These are phyloP conservation scores for Nemotelus pantherinus DNA, from an alignment of 2,888 invertebrate species.

Conservation along the genomic window DNA sequence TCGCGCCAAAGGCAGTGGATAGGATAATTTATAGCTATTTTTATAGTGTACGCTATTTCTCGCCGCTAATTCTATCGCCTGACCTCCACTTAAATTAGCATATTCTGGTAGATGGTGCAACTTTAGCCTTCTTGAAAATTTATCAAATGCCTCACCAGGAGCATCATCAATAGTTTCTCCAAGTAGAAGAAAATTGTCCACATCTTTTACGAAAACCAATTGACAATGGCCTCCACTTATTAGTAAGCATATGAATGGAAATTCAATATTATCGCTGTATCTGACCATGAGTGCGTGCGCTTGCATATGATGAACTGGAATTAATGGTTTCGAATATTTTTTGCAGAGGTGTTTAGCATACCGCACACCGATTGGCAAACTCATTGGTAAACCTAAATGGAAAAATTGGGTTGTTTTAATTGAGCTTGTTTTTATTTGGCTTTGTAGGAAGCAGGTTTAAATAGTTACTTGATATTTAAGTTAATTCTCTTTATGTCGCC, in stretches of 20 bases:
- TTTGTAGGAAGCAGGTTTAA: no score
- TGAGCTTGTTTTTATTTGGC: no score
- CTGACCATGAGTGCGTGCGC: conserved; percentile 94
- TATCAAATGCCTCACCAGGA: conserved; percentile 94
- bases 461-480: not conserved
- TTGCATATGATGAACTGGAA: conserved; percentile 99
- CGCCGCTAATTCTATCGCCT: conserved; percentile 86
- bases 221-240: conserved; percentile 95
- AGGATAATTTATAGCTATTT: conserved; percentile 68
- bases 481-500: not conserved
- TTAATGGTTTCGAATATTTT: conserved; percentile 78
- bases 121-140: conserved; percentile 88
- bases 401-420: not conserved
- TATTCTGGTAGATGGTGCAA: conserved; percentile 80
- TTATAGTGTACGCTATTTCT: conserved; percentile 70
- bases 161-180: conserved; percentile 86
- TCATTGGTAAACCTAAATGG: conserved; percentile 74
- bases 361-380: conserved; percentile 81
- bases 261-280: conserved; percentile 75
- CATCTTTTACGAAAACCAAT: conserved; percentile 76
- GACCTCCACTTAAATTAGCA: conserved; percentile 81
- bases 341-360: conserved; percentile 82
- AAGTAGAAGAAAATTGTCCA: conserved; percentile 81
- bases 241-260: conserved; percentile 89
- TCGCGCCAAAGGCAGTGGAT: conserved; percentile 72